Evolutionary conservation across 2,888 invertebrate genomes (phyloP), one percentile per base, ranked within the genome.

Genomic region (Hydraecia micacea): DNA sequence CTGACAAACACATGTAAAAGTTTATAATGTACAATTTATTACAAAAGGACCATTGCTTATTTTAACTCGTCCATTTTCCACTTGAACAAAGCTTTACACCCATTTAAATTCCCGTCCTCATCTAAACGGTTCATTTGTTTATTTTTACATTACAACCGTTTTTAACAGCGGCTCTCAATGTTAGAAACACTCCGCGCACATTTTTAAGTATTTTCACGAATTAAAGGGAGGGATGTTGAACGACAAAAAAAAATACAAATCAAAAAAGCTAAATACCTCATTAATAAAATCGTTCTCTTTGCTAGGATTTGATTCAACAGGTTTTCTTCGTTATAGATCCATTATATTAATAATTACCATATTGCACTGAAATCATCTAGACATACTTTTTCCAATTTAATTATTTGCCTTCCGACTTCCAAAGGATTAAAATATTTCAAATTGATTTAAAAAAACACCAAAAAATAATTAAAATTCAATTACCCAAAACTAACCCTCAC

Each of bases 71-170:
- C 66, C 67, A 86, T 80, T 88, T 88, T 77, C 80, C 77, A 70
- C 76, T 32, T 68, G 75, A 79, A 84, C 73, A 82, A 81, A 77
- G 75, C 81, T 79, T 75, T 75, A 80, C 70, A 76, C 73, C 68
- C 87, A 81, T 84, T 87, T 86, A 83, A 82, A 88, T 84, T 78
- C 76, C 70, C 76, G 71, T 71, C 76, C 79, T 75, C 88, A 78
- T 88, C 84, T 88, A 87, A 87, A 84, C 63, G 72, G 74, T 73
- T 73, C 68, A 74, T 81, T 88, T 84, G 76, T 88, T 81, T 88
- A 83, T 88, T 84, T 87, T 88, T 79, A 86, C 80, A 81, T 86
- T 80, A 86, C 82, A 73, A 75, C 63, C 68, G 49, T 62, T 77
- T 84, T 72, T 55, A 71, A 75, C 87, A 81, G 76, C 15, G 80